Percentiles rank a stretch among this genome's conserved stretches.
These are phyloP conservation scores for Platysternon megacephalum DNA, from an alignment of 2,113 vertebrate genomes.

Conservation along the genomic window DNA sequence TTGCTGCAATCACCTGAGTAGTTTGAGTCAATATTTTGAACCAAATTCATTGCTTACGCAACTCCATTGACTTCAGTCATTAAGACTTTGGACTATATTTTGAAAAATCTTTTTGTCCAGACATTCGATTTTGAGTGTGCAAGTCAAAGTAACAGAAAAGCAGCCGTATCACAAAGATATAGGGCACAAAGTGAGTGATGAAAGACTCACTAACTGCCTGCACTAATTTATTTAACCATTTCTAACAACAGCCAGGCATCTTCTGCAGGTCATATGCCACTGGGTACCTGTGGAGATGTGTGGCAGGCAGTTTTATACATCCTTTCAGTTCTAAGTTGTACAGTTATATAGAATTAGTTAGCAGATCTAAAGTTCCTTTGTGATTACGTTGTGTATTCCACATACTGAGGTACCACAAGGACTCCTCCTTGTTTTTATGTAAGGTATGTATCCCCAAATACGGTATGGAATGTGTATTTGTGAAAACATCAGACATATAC, in stretches of 20 bases:
- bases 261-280: not conserved
- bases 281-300: not conserved
- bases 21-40: not conserved
- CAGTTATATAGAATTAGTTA: not conserved
- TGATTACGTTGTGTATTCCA: not conserved
- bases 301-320: not conserved
- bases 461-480: not conserved
- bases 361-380: not conserved
- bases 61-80: not conserved
- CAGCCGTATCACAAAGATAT: not conserved
- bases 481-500: accelerated
- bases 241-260: not conserved
- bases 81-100: not conserved
- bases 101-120: not conserved
- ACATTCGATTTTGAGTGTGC: not conserved
- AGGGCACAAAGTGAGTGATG: not conserved
- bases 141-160: not conserved
- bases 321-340: not conserved
- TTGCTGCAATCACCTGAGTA: not conserved
- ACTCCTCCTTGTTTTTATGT: no score
- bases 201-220: not conserved
- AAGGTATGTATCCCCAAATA: not conserved
- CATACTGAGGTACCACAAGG: not conserved
- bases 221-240: not conserved
- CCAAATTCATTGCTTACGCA: not conserved